Evolutionary conservation across 2,113 vertebrate genomes (phyloP).

Genomic region (Chauna torquata): DNA sequence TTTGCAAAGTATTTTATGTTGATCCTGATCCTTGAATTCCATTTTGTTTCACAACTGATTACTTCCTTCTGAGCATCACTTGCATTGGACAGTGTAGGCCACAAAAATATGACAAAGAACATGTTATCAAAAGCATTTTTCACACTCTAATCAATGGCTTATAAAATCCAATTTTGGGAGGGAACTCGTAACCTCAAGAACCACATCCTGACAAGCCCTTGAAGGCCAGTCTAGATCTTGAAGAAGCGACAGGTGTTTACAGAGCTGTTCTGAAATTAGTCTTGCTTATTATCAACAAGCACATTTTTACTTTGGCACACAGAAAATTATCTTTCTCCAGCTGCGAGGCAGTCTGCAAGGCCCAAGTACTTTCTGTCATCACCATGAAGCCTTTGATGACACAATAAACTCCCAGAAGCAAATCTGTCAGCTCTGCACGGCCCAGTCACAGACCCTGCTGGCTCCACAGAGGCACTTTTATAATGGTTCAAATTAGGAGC

Average conservation of each 20-base stretch:
- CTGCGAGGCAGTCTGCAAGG: background rate
- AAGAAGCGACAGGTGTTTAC: background rate
- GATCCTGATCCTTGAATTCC: background rate
- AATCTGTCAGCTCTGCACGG: background rate
- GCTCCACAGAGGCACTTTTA: conserved; percentile 66
- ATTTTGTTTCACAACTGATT: background rate
- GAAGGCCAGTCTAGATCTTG: background rate
- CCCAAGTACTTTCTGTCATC: conserved; percentile 21
- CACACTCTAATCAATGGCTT: conserved; percentile 23
- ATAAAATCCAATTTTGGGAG: conserved; percentile 25
- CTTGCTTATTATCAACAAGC: conserved; percentile 45
- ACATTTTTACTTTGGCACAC: conserved; percentile 51
- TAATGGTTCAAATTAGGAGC: conserved; percentile 38
- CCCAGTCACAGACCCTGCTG: background rate
- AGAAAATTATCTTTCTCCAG: conserved; percentile 9
- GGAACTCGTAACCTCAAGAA: background rate
- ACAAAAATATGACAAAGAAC: background rate
- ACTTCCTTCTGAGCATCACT: conserved; percentile 4
- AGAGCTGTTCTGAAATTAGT: conserved; percentile 33
- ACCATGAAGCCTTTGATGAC: background rate
- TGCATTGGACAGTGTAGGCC: conserved; percentile 2
- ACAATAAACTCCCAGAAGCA: conserved; percentile 24
- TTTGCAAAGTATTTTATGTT: background rate
- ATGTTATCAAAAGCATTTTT: conserved; percentile 22
- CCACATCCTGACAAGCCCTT: background rate